Base-by-base conservation (phyloP, 2,113 vertebrate genomes). In the Manacus vitellinus region DNA sequence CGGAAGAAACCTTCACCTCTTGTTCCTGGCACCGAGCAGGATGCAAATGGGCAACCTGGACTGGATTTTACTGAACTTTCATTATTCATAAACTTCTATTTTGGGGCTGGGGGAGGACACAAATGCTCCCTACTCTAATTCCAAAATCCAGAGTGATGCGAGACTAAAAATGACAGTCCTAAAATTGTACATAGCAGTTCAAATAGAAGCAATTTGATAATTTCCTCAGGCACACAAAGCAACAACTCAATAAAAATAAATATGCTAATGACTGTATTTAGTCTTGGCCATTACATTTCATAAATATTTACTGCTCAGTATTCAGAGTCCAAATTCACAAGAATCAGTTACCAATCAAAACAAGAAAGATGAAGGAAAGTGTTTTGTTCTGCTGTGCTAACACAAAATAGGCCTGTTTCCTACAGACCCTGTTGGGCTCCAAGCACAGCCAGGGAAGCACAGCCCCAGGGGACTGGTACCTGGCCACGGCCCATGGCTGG, bases 201-300 rank as follows among this genome's bases (percentile, higher is more conserved):
- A 63, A 78, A 71, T 8, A 70, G 74, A 87, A 82, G 58, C 55
- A 88, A 90, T 88, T 30, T 76, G 74, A 63, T 87, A 8, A 82
- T 76, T 96, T 96, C 88, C 81, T 90, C 85, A 58, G 88, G 85
- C 88, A 35, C 33, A 65, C 39, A 65, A 82, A 79, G 71, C 70
- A 88, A 62, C 91, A 78, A 59, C 46, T 89, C 85, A 89, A 47
- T 86, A 89, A 71, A 61, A 93, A 95, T 81, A 89, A 91, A 95
- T 35, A 81, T 33, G 65, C 46, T 93, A 95, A 93, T 92, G 71
- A 90, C 46, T 23, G 78, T 55, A 37, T 85, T 93, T 92, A 90
- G 88, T 90, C 88, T 85, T 77, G 91, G 78, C 75, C 78, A 88
- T 88, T 94, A 62, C 49, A 70, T 88, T 90, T 83, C 67, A 92